Base-by-base conservation (phyloP, 2,113 vertebrate genomes). In the Siphamia tubifer region DNA sequence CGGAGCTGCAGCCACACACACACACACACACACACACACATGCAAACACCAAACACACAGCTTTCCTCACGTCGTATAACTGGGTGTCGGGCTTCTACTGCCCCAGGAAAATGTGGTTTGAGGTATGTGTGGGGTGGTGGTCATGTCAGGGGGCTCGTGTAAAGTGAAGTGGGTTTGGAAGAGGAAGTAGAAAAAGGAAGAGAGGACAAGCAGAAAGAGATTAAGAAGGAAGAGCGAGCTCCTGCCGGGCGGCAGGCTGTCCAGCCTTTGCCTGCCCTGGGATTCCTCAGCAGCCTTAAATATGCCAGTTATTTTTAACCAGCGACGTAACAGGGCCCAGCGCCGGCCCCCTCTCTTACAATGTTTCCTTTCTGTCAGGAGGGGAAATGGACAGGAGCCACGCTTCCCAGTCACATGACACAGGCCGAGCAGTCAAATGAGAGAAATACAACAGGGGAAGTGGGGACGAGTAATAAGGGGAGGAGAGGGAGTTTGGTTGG, bases 251-350 rank as follows among this genome's bases (percentile, higher is more conserved):
- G 82, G 86, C 81, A 85, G 56, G 83, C 94, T 94, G 94, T 93
- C 93, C 94, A 89, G 93, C 88, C 91, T 91, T 83, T 96, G 95
- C 91, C 90, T 95, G 92, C 32, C 42, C 91, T 92, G 97, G 96
- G 97, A 98, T 98, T 96, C 96, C 96, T 93, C 92, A 69, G 85
- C 95, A 13, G 92, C 94, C 94, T 99, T 99, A 99, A 98, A 98
- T 99, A 99, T 98, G 92, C 90, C 75, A 79, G 96, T 97, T 99
- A 99, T 99, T 99, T 99, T 98, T 99, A 99, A 96, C 95, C 91
- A 39, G 69, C 92, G 91, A 96, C 95, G 96, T 98, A 96, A 95
- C 90, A 87, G 88, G 0, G 77, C 35, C 8, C 84, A 82, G 89
- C 86, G 87, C 94, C 95, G 68, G 92, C 96, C 95, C 94, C 94